Evolutionary conservation across 2,888 invertebrate genomes (phyloP), one percentile per base, ranked within the genome.

Genomic region (Siphonodentalium dalli): DNA sequence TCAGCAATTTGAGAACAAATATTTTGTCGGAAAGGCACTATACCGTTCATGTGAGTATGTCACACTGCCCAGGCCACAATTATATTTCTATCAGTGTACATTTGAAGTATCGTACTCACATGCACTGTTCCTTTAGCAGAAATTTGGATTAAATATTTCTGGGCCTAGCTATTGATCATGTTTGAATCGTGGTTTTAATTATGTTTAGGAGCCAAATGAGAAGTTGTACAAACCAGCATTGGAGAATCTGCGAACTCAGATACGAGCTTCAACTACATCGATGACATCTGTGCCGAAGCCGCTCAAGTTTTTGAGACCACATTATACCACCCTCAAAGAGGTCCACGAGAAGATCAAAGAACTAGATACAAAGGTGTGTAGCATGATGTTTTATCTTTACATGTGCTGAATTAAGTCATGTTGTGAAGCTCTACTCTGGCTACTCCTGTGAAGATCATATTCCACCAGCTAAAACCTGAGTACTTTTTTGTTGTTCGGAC

Each of bases 281-380:
- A 99, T 99, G 98, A 99, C 99, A 1, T 96, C 97, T 48, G 99
- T 99, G 4, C 99, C 99, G 0, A 99, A 99, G 82, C 99, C 99
- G 0, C 82, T 99, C 53, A 99, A 99, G 82, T 98, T 97, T 79
- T 87, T 99, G 82, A 87, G 94, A 44, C 90, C 90, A 28, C 94
- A 96, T 81, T 99, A 94, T 82, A 89, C 89, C 33, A 87, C 89
- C 3, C 86, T 99, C 82, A 97, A 96, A 80, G 85, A 87, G 49
- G 88, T 93, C 1, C 89, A 93, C 83, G 90, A 90, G 59, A 91
- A 90, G 68, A 90, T 97, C 71, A 85, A 84, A 9, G 90, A 92
- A 70, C 81, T 85, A 13, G 87, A 88, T 63, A 88, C 90, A 13
- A 91, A 92, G 79, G 90, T 91, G 56, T 75, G 18, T 82, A 91